A percentile compares a stretch with the other conserved stretches of the same genome.
phyloP scores from a whole-genome alignment of 2,797 vertebrate genomes.

The Nothura maculosa region DNA sequence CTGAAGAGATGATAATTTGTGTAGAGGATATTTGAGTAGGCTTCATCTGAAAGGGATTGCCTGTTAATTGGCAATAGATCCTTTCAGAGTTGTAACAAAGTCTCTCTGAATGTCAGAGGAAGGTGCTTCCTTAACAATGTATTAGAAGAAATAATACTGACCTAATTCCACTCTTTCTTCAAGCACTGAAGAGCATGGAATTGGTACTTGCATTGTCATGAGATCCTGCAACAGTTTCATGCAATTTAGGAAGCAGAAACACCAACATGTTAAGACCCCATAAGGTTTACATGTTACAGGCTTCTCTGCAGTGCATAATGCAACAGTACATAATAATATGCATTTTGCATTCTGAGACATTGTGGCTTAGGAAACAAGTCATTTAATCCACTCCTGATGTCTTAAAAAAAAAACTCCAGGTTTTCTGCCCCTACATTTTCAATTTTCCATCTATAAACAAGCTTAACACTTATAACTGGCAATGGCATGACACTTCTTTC shows the following conservation, averaged over 20 bases:
- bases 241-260: not conserved
- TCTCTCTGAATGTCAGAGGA: not conserved
- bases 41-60: not conserved
- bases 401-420: not conserved
- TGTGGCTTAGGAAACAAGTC: fast-evolving
- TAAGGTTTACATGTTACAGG: not conserved
- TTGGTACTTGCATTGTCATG: not conserved
- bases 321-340: fast-evolving
- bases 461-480: not conserved
- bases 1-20: not conserved
- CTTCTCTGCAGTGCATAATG: not conserved
- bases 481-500: not conserved
- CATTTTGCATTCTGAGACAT: not conserved
- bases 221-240: not conserved
- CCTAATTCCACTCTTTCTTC: not conserved
- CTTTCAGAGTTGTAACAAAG: not conserved
- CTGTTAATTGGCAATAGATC: not conserved
- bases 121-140: not conserved
- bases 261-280: not conserved
- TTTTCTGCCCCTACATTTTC: not conserved
- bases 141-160: not conserved
- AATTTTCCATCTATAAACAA: not conserved
- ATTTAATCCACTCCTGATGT: not conserved
- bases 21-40: not conserved
- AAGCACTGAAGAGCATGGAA: not conserved